A percentile compares a stretch with the other conserved stretches of the same genome.
These are phyloP conservation scores for Coendou prehensilis DNA, from an alignment of 2,797 vertebrate species.

Conservation along the genomic window DNA sequence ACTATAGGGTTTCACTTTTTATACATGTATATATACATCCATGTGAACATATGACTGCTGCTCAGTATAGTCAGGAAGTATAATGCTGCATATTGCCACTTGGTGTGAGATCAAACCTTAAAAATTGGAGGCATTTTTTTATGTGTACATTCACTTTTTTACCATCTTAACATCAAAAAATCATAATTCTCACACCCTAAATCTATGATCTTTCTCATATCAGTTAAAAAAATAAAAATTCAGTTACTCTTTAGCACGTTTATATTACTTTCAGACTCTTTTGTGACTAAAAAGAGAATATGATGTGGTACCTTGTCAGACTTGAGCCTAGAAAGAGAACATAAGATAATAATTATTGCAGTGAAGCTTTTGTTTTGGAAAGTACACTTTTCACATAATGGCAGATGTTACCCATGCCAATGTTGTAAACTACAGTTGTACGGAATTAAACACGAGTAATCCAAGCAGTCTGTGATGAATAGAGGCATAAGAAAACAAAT, in stretches of 20 bases:
- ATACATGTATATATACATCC: not conserved
- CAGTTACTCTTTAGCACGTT: not conserved
- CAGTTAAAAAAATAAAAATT: not conserved
- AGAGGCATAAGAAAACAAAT: not conserved
- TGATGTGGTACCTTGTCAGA: too few relatives aligned
- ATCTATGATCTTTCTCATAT: not conserved
- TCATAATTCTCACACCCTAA: not conserved
- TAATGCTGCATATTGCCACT: not conserved
- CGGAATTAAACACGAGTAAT: not conserved
- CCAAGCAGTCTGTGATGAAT: not conserved
- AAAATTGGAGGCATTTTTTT: not conserved
- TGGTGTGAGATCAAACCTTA: not conserved
- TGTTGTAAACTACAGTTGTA: not conserved
- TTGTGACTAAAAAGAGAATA: too few relatives aligned
- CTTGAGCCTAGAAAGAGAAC: too few relatives aligned
- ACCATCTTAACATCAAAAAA: not conserved
- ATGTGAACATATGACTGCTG: not conserved
- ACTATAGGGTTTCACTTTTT: not conserved
- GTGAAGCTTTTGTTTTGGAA: not conserved
- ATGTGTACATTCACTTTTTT: not conserved
- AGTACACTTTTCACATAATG: not conserved
- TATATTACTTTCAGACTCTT: too few relatives aligned
- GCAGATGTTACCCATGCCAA: not conserved
- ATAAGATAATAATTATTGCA: too few relatives aligned
- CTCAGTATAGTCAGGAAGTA: not conserved